Percentiles rank a stretch among this genome's conserved stretches.
Evolutionary conservation across 2,113 vertebrate species (phyloP).

Genomic region (Oryctolagus cuniculus): DNA sequence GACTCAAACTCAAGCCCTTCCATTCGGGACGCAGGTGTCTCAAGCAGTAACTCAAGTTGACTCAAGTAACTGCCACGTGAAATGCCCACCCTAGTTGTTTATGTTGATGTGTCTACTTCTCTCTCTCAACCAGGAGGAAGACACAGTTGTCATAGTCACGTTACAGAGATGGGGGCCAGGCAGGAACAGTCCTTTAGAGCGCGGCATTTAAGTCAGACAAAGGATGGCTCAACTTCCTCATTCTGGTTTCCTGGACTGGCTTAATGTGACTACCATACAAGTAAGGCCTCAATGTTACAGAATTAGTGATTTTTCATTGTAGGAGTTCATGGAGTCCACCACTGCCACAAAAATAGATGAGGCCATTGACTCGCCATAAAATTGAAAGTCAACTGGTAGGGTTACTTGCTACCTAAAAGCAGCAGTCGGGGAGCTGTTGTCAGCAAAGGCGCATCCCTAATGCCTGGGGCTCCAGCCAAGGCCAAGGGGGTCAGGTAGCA

Average conservation of each 20-base stretch:
- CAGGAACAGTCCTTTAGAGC: too few relatives aligned
- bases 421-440: too few relatives aligned
- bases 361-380: rapidly evolving
- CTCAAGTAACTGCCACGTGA: too few relatives aligned
- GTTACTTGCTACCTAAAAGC: background rate
- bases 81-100: too few relatives aligned
- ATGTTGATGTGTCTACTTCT: background rate
- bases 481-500: background rate
- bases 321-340: background rate
- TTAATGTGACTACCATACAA: rapidly evolving
- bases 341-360: too few relatives aligned
- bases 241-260: background rate
- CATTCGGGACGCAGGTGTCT: too few relatives aligned
- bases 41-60: too few relatives aligned
- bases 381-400: background rate
- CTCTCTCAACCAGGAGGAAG: background rate
- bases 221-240: rapidly evolving
- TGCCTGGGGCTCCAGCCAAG: rapidly evolving
- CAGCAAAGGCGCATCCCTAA: background rate
- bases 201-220: background rate
- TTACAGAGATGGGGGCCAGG: background rate
- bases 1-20: too few relatives aligned
- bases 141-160: rapidly evolving
- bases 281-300: background rate
- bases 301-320: rapidly evolving